Base-by-base conservation (phyloP, 2,888 invertebrate species). In the Drosophila paranaensis region DNA sequence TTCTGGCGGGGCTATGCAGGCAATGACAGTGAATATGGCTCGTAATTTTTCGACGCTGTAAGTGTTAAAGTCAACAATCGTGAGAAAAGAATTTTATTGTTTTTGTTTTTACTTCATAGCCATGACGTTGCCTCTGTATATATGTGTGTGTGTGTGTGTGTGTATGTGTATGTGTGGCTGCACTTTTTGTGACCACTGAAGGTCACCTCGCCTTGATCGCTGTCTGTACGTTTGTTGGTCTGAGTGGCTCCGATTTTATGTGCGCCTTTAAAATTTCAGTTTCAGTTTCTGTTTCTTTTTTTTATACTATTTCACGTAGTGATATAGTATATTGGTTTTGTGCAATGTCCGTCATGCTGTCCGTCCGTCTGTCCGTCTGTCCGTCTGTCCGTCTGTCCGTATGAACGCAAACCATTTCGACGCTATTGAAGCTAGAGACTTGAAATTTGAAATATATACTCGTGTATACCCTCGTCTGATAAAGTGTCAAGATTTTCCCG, bases 41-140 rank as follows among this genome's bases (percentile, higher is more conserved):
- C 75, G 71, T 75, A 86, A 68, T 60, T 76, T 77, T 79, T 75
- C 72, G 66, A 71, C 80, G 77, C 77, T 81, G 88, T 87, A 90
- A 90, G 85, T 89, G 88, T 81, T 90, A 89, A 90, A 83, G 85
- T 89, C 82, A 90, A 89, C 89, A 89, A 90, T 90, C 90, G 90
- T 90, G 90, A 90, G 90, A 90, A 90, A 90, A 90, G 90, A 90
- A 90, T 89, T 90, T 85, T 87, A 88, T 81, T 81, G 82, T 88
- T 78, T 82, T 61, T 81, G 57, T 65, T 65, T 58, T 54, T 51
- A 58, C n/a, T 78, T 76, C 56, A 69, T 77, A 63, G 33, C 60
- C 67, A 58, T 71, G 61, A 58, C 61, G 64, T 60, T 63, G 70
- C 14, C 25, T 82, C 27, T 5, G 3, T 27, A 27, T 27, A 6